Conservation (phyloP, 2,888 invertebrate genomes). For the Shargacucullia verbasci region DNA sequence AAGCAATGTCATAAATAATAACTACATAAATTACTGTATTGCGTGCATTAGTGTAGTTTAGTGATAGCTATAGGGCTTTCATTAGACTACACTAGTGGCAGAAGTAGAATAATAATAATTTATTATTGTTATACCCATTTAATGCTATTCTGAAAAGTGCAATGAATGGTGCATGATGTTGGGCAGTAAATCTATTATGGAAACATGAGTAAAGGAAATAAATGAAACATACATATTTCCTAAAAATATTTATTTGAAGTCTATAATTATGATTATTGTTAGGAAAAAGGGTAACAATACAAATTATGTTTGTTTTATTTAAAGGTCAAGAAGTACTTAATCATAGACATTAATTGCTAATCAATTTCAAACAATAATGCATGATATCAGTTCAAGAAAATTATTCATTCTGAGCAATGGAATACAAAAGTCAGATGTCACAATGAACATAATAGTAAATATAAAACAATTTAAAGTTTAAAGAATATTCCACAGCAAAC, state of each 20-base stretch:
- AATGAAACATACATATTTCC: slow-evolving; percentile 1
- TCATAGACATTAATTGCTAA: slow-evolving; percentile 50
- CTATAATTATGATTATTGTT: slow-evolving; percentile 27
- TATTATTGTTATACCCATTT: too few species aligned
- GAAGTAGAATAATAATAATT: too few species aligned
- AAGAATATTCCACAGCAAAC: slow-evolving; percentile 23
- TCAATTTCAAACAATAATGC: slow-evolving; percentile 45
- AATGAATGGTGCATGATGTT: too few species aligned
- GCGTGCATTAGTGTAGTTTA: too few species aligned
- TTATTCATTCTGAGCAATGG: slow-evolving; percentile 35
- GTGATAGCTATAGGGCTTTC: too few species aligned
- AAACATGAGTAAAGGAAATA: background rate
- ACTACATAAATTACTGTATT: too few species aligned
- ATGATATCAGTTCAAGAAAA: slow-evolving; percentile 55
- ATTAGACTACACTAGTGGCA: too few species aligned
- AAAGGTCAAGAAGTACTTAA: slow-evolving; percentile 56
- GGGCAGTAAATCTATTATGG: too few species aligned
- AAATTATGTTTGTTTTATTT: slow-evolving; percentile 49
- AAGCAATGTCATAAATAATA: too few species aligned
- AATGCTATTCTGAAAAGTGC: too few species aligned
- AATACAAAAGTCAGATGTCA: slow-evolving; percentile 35
- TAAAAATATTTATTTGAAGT: slow-evolving; percentile 29
- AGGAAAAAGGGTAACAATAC: slow-evolving; percentile 34
- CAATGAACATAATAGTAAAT: slow-evolving; percentile 40
- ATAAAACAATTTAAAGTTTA: slow-evolving; percentile 34